These are phyloP conservation scores for Scalopus aquaticus DNA, from an alignment of 2,113 vertebrate species.

Conservation along the genomic window DNA sequence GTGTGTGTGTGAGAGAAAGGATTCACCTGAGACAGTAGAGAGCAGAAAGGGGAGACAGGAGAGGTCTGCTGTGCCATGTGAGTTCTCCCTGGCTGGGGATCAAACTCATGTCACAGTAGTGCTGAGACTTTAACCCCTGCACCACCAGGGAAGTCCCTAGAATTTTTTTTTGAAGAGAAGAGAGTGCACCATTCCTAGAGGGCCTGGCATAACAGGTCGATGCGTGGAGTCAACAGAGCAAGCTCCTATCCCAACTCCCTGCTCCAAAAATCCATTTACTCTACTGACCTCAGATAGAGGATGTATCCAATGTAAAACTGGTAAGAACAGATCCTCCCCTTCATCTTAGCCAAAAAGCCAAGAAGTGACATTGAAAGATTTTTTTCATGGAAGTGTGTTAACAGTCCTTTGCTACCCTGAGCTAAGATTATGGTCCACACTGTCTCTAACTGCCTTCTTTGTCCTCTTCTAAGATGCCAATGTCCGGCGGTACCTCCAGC, in stretches of 20 bases:
- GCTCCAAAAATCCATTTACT: constrained; percentile 60
- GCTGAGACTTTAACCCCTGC: no score
- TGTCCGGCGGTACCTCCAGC: constrained; percentile 89
- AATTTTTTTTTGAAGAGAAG: no score
- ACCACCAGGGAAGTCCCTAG: no score
- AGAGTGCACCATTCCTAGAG: constrained; percentile 64
- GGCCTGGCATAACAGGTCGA: constrained; percentile 80
- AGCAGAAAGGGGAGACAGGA: no score
- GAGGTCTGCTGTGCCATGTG: no score
- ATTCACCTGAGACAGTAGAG: no score
- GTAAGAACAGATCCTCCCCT: no score
- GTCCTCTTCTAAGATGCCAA: constrained; percentile 85
- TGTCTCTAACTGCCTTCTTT: constrained; percentile 15
- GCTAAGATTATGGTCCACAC: not conserved
- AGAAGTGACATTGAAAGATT: not conserved
- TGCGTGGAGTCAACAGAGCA: constrained; percentile 82
- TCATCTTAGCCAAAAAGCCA: not conserved
- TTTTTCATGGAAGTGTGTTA: not conserved
- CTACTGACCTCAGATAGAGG: not conserved
- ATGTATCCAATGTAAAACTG: no score
- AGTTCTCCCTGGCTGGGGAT: no score
- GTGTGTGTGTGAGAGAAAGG: no score
- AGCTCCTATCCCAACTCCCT: constrained; percentile 72
- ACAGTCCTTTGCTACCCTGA: not conserved
- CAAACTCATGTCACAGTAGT: no score